Evolutionary conservation across 2,113 vertebrate genomes (phyloP).

Genomic region (Trogon melanurus): DNA sequence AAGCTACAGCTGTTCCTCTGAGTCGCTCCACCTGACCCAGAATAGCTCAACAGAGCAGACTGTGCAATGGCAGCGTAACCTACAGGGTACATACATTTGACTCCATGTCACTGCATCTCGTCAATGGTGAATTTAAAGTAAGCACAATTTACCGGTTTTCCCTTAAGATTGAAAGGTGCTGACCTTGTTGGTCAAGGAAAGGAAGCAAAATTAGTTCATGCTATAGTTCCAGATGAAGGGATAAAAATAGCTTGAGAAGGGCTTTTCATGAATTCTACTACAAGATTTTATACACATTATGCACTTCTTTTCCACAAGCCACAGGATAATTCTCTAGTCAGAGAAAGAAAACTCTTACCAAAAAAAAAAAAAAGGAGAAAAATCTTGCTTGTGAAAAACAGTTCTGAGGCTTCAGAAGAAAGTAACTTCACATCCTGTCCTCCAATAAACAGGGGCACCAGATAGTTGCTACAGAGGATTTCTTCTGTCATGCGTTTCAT

Average conservation of each 20-base stretch:
- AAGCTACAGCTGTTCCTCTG: not conserved
- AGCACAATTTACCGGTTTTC: not conserved
- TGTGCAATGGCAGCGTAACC: not conserved
- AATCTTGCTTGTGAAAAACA: not conserved
- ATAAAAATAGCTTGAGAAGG: not conserved
- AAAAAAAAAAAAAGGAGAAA: not conserved
- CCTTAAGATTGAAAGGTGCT: constrained; percentile 3
- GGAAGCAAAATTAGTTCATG: constrained; percentile 20
- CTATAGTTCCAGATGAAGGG: not conserved
- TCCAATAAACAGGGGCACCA: not conserved
- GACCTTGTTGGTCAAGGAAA: not conserved
- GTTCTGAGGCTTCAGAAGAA: not conserved
- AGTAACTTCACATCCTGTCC: not conserved
- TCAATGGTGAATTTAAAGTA: not conserved
- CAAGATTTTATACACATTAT: not conserved
- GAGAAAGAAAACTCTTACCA: not conserved
- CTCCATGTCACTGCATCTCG: not conserved
- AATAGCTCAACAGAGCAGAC: not conserved
- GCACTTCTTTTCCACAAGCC: not conserved
- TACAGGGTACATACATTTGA: not conserved
- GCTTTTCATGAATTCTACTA: not conserved
- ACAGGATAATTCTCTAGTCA: not conserved
- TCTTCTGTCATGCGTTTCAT: not conserved
- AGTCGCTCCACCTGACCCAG: not conserved
- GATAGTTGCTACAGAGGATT: not conserved